Evolutionary conservation across 2,113 vertebrate genomes (phyloP).

Genomic region (Pica pica): DNA sequence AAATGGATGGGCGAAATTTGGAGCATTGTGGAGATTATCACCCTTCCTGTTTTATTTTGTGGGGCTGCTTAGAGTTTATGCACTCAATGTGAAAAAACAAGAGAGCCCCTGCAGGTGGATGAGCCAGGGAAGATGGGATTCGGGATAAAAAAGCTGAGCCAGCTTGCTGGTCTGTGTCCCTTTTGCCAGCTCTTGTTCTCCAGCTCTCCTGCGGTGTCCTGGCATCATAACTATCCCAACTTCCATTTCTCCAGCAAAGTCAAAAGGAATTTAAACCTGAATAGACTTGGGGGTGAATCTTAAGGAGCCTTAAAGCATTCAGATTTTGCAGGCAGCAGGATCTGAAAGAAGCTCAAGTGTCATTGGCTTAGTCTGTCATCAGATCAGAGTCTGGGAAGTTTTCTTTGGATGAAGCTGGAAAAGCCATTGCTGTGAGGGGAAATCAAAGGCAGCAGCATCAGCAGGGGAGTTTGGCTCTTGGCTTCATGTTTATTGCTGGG

Average conservation of each 20-base stretch:
- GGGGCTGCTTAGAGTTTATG: background rate
- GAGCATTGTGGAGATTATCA: background rate
- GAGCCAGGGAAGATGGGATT: background rate
- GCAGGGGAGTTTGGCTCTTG: background rate
- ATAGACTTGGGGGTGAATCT: background rate
- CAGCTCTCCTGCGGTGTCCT: background rate
- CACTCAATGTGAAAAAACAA: background rate
- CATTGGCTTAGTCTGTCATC: background rate
- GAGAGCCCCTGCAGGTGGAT: background rate
- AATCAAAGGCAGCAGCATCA: background rate
- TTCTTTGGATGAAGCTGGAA: background rate
- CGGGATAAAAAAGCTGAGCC: background rate
- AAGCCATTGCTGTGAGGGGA: background rate
- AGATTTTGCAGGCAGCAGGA: background rate
- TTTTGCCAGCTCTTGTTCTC: background rate
- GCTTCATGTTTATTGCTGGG: background rate
- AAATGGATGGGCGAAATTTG: fast-evolving
- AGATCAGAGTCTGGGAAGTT: background rate
- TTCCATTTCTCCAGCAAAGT: background rate
- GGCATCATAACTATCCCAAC: background rate
- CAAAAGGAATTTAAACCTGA: background rate
- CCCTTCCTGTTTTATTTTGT: background rate
- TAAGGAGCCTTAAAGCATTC: background rate
- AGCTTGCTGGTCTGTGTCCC: background rate
- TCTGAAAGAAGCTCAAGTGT: background rate